A percentile compares a stretch with the other conserved stretches of the same genome.
Evolutionary conservation across 1,140 invertebrate genomes (phyloP).

Genomic region (Ceratina australensis): DNA sequence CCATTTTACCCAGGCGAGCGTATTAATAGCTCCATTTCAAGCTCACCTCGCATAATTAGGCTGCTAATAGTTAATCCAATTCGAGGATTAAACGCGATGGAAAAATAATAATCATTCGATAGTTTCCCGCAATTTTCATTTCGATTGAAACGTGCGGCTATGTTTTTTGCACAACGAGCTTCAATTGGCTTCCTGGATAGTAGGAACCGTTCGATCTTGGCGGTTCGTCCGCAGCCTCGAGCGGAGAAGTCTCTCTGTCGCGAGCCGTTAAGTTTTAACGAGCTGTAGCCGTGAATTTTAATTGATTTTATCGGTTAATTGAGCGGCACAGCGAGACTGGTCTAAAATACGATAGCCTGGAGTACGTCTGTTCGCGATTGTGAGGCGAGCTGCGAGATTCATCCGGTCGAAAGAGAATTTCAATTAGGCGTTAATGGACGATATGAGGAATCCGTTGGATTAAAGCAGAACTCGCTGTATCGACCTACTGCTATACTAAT

Average conservation of each 20-base stretch:
- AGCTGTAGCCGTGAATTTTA: conserved; percentile 59
- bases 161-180: neutral
- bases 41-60: conserved; percentile 15
- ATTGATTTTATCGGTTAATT: conserved; percentile 59
- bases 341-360: conserved; percentile 42
- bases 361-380: conserved; percentile 45
- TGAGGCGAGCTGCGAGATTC: conserved; percentile 29
- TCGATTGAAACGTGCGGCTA: too few relatives aligned
- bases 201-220: neutral
- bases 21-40: conserved; percentile 37
- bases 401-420: conserved; percentile 58
- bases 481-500: conserved; percentile 40
- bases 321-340: conserved; percentile 21
- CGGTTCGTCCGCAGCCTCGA: neutral
- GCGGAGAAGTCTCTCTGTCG: conserved; percentile 9
- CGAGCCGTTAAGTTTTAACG: conserved; percentile 63
- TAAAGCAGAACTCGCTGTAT: conserved; percentile 48
- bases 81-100: neutral
- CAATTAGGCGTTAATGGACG: conserved; percentile 65
- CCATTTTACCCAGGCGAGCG: neutral
- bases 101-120: too few relatives aligned
- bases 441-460: conserved; percentile 58
- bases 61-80: conserved; percentile 26
- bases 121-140: neutral
- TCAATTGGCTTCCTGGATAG: neutral